phyloP scores from a whole-genome alignment of 1,140 invertebrate genomes.

The Mycetomoellerius zeteki region DNA sequence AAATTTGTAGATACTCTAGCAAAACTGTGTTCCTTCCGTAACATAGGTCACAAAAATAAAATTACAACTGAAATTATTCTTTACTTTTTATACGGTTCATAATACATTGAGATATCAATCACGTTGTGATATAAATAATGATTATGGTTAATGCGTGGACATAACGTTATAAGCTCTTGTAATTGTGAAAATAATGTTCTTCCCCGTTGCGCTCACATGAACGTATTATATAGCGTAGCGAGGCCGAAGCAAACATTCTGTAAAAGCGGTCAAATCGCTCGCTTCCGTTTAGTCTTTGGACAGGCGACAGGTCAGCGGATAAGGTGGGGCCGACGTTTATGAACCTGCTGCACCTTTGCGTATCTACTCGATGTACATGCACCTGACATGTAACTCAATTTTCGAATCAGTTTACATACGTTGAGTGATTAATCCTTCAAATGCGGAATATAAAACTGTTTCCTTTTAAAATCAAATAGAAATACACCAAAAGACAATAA shows the following conservation, averaged over 20 bases:
- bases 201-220: conserved; percentile 64
- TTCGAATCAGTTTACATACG: conserved; percentile 65
- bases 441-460: neutral
- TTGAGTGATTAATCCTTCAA: neutral
- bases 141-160: neutral
- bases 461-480: neutral
- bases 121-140: neutral
- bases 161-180: conserved; percentile 41
- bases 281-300: conserved; percentile 71
- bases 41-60: neutral
- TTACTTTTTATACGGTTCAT: neutral
- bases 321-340: conserved; percentile 76
- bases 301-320: conserved; percentile 76
- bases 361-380: conserved; percentile 65
- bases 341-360: conserved; percentile 78
- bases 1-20: too few relatives aligned
- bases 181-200: conserved; percentile 66
- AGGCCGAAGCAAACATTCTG: conserved; percentile 71
- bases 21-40: neutral
- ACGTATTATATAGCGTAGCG: conserved; percentile 66
- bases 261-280: conserved; percentile 76
- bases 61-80: neutral
- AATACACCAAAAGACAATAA: neutral
- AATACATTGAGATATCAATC: neutral
- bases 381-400: conserved; percentile 68